Evolutionary conservation across 2,113 vertebrate genomes (phyloP), one percentile per base, ranked within the genome.

Genomic region (Phoxinus phoxinus): DNA sequence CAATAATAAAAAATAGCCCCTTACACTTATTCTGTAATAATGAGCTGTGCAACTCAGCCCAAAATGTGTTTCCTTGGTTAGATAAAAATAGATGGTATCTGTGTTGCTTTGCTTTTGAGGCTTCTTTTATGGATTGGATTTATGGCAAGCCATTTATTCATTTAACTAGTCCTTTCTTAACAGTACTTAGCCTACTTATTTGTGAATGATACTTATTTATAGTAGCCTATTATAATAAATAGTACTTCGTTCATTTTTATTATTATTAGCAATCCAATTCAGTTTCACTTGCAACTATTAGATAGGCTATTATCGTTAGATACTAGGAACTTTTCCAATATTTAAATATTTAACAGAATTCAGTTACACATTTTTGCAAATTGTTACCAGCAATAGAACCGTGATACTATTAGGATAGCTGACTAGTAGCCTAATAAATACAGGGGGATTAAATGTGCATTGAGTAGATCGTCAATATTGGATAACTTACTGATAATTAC

Each of bases 101-200:
- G 9, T 77, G 74, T 35, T 77, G 74, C 25, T n/a, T 53, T 17
- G 67, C 59, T 63, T 73, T 73, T 74, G 8, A 35, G 48, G 74
- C 46, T 76, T 77, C 23, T 35, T 51, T 32, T 51, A 48, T 74
- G 41, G 74, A 56, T 35, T 56, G 30, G 27, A 0, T 77, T 15
- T 56, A 13, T 77, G 74, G 74, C 74, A 77, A 56, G 74, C 74
- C 27, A 30, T 56, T 32, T 21, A 77, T 77, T 56, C 1, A 19
- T 25, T 73, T 25, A 73, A 46, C 23, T 15, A 25, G 8, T 44
- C 11, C 17, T 73, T 73, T 73, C n/a, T 25, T 25, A 13, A 46
- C 53, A 23, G 17, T 53, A 19, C 53, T 8, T 25, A n/a, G n/a
- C n/a, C n/a, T n/a, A 44, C 9, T 21, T 11, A 8, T 44, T 72